phyloP scores from a whole-genome alignment of 2,888 invertebrate genomes.

The Rhopalosiphum nymphaeae region DNA sequence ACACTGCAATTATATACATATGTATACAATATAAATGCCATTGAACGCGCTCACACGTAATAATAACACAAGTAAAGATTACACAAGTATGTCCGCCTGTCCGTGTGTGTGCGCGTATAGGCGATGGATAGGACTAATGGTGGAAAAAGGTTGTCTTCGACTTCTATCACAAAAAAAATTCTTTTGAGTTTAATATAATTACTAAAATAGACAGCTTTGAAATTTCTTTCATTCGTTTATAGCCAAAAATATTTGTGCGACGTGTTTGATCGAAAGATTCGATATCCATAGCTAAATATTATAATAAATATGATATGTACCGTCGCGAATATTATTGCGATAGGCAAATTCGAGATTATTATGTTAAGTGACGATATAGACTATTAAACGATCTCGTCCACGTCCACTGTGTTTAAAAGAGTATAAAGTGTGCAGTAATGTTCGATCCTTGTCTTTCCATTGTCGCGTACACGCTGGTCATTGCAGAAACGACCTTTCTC shows the following conservation, averaged over 20 bases:
- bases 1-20: conserved; percentile 30
- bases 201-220: neutral
- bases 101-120: neutral
- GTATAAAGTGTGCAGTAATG: neutral
- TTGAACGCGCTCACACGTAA: neutral
- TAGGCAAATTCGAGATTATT: neutral
- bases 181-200: neutral
- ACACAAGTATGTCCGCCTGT: neutral
- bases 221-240: neutral
- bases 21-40: neutral
- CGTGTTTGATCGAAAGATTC: neutral
- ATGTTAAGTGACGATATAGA: neutral
- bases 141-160: neutral
- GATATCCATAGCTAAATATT: neutral
- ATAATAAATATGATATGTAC: neutral
- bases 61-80: neutral
- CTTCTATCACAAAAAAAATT: neutral
- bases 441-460: neutral
- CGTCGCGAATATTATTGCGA: neutral
- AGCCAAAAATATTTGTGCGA: neutral
- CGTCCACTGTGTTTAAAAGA: neutral
- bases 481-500: conserved; percentile 17
- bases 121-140: neutral
- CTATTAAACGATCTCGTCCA: conserved; percentile 1
- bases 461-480: neutral